These are phyloP conservation scores for Chloromyia formosa DNA, from an alignment of 2,888 invertebrate species.

Conservation along the genomic window DNA sequence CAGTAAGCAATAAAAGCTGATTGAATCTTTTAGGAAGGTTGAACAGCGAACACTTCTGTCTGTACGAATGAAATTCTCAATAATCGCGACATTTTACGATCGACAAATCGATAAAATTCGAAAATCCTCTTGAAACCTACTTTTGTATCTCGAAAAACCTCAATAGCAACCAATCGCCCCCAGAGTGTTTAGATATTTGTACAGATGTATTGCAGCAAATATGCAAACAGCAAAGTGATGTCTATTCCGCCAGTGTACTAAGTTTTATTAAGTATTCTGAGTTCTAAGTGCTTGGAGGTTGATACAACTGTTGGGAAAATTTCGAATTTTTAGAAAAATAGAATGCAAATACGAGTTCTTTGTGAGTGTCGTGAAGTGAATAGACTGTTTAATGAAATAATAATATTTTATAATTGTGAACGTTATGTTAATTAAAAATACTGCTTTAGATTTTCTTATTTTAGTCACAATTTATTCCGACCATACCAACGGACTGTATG, in stretches of 20 bases:
- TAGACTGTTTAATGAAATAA: background rate
- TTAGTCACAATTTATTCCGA: background rate
- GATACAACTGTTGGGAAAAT: constrained; percentile 1
- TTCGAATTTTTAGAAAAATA: background rate
- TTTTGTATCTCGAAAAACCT: background rate
- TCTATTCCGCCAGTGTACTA: background rate
- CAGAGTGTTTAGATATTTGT: background rate
- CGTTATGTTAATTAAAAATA: background rate
- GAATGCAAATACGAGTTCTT: constrained; percentile 9
- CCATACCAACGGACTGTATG: constrained; percentile 48
- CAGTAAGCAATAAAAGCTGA: background rate
- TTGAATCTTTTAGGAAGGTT: background rate
- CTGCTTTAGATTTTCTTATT: background rate
- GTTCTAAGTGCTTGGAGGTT: constrained; percentile 1
- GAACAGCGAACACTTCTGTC: background rate
- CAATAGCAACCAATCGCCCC: constrained; percentile 2
- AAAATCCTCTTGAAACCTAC: background rate
- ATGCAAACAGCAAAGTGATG: background rate
- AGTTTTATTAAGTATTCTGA: constrained; percentile 3
- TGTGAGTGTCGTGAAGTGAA: constrained; percentile 6
- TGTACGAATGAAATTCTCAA: background rate
- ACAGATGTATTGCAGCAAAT: constrained; percentile 10
- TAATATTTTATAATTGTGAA: constrained; percentile 3
- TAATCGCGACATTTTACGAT: background rate
- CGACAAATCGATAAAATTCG: background rate